These are phyloP conservation scores for Hydrotaea cyrtoneurina DNA, from an alignment of 2,888 invertebrate genomes.

Conservation along the genomic window DNA sequence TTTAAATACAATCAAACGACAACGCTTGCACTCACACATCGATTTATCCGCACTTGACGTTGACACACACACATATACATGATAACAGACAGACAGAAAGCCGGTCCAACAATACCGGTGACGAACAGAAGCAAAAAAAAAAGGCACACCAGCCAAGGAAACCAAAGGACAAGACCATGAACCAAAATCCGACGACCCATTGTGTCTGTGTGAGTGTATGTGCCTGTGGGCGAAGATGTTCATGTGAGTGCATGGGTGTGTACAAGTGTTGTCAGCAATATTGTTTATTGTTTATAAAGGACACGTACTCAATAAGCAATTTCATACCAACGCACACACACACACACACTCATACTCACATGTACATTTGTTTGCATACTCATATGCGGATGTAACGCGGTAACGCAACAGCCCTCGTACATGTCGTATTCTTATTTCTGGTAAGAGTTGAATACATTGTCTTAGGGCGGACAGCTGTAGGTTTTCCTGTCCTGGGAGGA, in stretches of 20 bases:
- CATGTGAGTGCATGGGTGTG: constrained; percentile 26
- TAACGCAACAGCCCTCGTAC: background rate
- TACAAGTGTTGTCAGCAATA: constrained; percentile 29
- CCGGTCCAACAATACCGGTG: too few species aligned
- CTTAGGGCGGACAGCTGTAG: background rate
- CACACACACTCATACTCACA: background rate
- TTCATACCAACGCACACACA: background rate
- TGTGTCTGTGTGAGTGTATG: background rate
- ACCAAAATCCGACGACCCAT: too few species aligned
- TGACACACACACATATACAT: background rate
- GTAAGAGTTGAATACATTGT: background rate
- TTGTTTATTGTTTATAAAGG: constrained; percentile 36
- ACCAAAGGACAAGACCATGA: too few species aligned
- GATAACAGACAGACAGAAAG: background rate
- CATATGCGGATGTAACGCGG: background rate
- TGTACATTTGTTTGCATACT: background rate
- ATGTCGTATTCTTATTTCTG: background rate
- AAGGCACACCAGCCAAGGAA: background rate
- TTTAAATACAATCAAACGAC: background rate
- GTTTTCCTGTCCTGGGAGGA: too few species aligned
- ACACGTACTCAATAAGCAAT: constrained; percentile 42
- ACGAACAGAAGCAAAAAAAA: too few species aligned
- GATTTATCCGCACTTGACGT: background rate
- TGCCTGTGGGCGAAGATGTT: background rate
- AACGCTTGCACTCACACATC: background rate